phyloP scores from a whole-genome alignment of 2,113 vertebrate species.

The Ptilorrhoa leucosticta region DNA sequence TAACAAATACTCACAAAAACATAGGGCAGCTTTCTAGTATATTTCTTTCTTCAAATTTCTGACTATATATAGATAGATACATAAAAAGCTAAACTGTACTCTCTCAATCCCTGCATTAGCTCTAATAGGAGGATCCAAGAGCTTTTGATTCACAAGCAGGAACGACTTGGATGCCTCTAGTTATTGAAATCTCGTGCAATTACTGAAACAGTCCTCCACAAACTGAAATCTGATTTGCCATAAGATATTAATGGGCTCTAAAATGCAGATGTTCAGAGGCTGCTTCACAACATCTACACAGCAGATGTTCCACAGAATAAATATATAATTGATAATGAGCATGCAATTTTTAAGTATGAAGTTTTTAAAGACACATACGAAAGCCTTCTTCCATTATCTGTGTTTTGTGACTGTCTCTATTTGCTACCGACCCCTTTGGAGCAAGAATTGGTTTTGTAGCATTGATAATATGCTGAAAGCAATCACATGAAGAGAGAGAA shows the following conservation, averaged over 20 bases:
- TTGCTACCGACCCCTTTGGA: not conserved
- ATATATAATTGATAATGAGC: not conserved
- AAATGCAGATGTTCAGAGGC: constrained; percentile 15
- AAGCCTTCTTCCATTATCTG: not conserved
- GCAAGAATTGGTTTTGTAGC: not conserved
- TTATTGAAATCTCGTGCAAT: not conserved
- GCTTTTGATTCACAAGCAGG: not conserved
- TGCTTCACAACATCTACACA: not conserved
- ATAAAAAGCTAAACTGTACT: not conserved
- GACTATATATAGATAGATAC: not conserved
- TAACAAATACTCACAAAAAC: not conserved
- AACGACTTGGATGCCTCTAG: constrained; percentile 1
- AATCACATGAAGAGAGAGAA: not conserved
- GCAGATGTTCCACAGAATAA: not conserved
- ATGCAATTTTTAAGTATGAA: not conserved
- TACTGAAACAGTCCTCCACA: not conserved
- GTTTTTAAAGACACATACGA: not conserved
- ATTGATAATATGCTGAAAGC: not conserved
- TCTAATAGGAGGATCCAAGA: not conserved
- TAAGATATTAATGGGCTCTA: constrained; percentile 22
- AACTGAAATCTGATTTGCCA: constrained; percentile 48
- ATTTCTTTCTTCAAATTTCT: not conserved
- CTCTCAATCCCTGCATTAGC: not conserved
- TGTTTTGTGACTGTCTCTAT: not conserved
- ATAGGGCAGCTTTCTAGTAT: not conserved